These are phyloP conservation scores for Griposia aprilina DNA, from an alignment of 2,888 invertebrate genomes.

Conservation along the genomic window DNA sequence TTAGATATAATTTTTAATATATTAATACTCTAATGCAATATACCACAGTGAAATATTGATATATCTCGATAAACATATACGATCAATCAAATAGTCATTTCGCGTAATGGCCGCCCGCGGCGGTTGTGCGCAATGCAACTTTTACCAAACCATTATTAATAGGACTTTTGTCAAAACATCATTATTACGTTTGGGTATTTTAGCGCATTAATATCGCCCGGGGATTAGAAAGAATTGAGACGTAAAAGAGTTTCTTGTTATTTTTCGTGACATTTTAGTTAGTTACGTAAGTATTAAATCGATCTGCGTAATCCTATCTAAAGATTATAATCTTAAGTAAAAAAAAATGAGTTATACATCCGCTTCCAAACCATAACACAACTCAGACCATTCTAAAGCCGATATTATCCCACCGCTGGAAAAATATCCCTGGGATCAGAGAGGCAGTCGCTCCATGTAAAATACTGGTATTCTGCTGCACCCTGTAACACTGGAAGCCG, in stretches of 20 bases:
- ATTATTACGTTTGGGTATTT: slow-evolving; percentile 55
- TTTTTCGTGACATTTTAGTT: slow-evolving; percentile 35
- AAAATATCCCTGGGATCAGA: background rate
- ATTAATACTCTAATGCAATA: slow-evolving; percentile 53
- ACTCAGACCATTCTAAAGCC: background rate
- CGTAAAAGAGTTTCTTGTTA: slow-evolving; percentile 19
- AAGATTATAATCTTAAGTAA: background rate
- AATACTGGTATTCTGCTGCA: too few species aligned
- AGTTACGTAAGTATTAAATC: slow-evolving; percentile 32
- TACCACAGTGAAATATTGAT: slow-evolving; percentile 57
- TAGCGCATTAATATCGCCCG: slow-evolving; percentile 43
- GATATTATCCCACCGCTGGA: background rate
- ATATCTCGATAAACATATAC: slow-evolving; percentile 48
- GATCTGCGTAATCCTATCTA: background rate
- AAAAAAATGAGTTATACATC: slow-evolving; percentile 10
- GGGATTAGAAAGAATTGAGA: slow-evolving; percentile 33
- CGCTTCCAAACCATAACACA: background rate
- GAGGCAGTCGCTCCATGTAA: too few species aligned
- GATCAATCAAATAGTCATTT: slow-evolving; percentile 65
- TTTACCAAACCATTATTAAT: slow-evolving; percentile 60
- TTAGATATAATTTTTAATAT: slow-evolving; percentile 27
- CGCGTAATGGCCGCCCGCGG: slow-evolving; percentile 66
- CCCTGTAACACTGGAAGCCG: too few species aligned
- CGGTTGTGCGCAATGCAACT: slow-evolving; percentile 33
- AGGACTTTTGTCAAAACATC: slow-evolving; percentile 54